A percentile compares a stretch with the other conserved stretches of the same genome.
Evolutionary conservation across 2,797 vertebrate genomes (phyloP).

Genomic region (Uromys caudimaculatus): DNA sequence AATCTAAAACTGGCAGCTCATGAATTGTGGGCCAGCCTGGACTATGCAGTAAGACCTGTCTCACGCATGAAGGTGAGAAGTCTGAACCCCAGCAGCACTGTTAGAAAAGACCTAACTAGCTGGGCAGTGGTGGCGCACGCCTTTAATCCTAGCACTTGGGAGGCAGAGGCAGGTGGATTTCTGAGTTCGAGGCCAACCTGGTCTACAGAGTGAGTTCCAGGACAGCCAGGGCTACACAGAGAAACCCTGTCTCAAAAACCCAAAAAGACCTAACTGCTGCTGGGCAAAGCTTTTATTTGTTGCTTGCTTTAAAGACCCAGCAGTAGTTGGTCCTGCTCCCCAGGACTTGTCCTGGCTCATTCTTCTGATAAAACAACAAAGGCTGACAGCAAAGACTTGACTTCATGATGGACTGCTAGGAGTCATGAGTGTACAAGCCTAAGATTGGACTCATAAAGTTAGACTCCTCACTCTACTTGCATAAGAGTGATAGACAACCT

Average conservation of each 20-base stretch:
- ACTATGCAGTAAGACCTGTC: not conserved
- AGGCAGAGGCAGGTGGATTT: no score
- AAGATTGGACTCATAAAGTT: rapidly evolving
- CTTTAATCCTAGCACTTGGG: no score
- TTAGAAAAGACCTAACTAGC: not conserved
- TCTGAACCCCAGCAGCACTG: not conserved
- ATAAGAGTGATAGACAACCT: not conserved
- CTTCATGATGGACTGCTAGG: not conserved
- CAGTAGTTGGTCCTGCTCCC: not conserved
- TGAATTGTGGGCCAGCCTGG: not conserved
- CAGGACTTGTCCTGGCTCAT: not conserved
- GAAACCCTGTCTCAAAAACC: no score
- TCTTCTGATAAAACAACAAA: not conserved
- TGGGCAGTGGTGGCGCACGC: no score
- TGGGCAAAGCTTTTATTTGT: not conserved
- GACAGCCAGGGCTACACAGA: no score
- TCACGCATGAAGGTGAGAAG: not conserved
- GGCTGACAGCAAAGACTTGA: not conserved
- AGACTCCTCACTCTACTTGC: no score
- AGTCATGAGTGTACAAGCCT: not conserved
- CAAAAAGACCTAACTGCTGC: not conserved
- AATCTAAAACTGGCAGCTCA: not conserved
- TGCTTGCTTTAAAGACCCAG: conserved; percentile 3
- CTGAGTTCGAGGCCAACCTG: no score
- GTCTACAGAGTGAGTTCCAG: no score